These are phyloP conservation scores for Corydoras maculifer DNA, from an alignment of 2,113 vertebrate genomes.

Conservation along the genomic window DNA sequence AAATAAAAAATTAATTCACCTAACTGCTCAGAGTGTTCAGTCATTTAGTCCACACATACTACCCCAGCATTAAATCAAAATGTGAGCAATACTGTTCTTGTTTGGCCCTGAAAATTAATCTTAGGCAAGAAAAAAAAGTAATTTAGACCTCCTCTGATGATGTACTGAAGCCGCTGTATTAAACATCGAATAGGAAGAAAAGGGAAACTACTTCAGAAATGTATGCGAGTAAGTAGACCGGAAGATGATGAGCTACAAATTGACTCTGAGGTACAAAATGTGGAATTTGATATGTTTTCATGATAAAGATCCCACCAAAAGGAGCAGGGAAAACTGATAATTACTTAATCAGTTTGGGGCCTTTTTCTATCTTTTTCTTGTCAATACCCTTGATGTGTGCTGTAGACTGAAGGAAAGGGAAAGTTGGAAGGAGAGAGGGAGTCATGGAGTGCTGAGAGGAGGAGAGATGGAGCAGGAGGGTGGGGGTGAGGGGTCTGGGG, in stretches of 20 bases:
- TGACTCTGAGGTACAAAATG: conserved; percentile 43
- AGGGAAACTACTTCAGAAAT: conserved; percentile 26
- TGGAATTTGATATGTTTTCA: conserved; percentile 41
- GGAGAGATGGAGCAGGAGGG: too few species aligned
- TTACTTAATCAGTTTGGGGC: conserved; percentile 47
- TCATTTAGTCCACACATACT: conserved; percentile 21
- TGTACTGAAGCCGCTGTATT: conserved; percentile 30
- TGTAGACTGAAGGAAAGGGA: too few species aligned
- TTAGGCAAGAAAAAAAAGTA: conserved; percentile 15
- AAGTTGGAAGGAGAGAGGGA: too few species aligned
- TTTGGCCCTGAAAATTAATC: conserved; percentile 37
- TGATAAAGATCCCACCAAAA: conserved; percentile 38
- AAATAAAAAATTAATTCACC: conserved; percentile 17
- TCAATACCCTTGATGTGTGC: too few species aligned
- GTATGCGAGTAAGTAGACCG: conserved; percentile 16
- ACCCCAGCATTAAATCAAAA: conserved; percentile 33
- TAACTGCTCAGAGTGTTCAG: conserved; percentile 5
- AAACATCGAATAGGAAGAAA: conserved; percentile 37
- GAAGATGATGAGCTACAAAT: conserved; percentile 41
- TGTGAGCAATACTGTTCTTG: conserved; percentile 23
- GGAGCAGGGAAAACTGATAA: conserved; percentile 46
- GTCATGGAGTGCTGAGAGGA: too few species aligned
- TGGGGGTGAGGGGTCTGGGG: too few species aligned
- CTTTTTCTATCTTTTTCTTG: conserved; percentile 64
- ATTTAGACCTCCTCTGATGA: conserved; percentile 34